Percentiles rank a stretch among this genome's conserved stretches.
These are phyloP conservation scores for Orthosia cruda DNA, from an alignment of 2,888 invertebrate species.

Conservation along the genomic window DNA sequence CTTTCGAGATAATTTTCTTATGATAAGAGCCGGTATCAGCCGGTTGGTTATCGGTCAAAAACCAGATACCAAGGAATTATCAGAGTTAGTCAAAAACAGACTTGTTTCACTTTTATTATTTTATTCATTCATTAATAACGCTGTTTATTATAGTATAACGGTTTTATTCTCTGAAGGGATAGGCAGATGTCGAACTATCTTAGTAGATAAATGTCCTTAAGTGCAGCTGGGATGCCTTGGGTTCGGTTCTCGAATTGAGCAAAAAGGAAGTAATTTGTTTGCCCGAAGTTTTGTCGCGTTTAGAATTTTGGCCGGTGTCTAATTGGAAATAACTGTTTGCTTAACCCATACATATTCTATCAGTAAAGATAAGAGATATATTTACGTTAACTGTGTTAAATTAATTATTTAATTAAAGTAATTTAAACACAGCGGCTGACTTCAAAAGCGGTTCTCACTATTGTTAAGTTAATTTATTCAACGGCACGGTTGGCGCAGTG, in stretches of 20 bases:
- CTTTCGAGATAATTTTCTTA: constrained; percentile 23
- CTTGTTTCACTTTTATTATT: constrained; percentile 23
- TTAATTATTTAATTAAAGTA: not conserved
- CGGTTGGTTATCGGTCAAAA: constrained; percentile 39
- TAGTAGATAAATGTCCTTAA: constrained; percentile 16
- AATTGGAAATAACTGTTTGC: not conserved
- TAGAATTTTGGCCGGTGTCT: not conserved
- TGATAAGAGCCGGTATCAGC: constrained; percentile 41
- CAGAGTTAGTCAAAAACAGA: constrained; percentile 11
- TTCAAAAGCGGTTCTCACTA: not conserved
- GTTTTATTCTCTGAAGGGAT: no score
- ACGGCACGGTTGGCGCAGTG: no score
- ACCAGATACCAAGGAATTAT: constrained; percentile 34
- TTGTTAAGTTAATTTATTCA: no score
- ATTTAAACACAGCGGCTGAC: not conserved
- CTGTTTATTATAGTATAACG: not conserved
- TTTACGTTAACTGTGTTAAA: not conserved
- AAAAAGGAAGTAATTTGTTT: constrained; percentile 34
- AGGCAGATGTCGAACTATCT: constrained; percentile 24
- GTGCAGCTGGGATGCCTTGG: constrained; percentile 8
- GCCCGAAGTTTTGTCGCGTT: not conserved
- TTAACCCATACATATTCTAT: not conserved
- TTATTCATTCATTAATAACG: not conserved
- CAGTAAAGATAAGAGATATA: not conserved
- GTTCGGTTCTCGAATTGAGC: constrained; percentile 17